These are phyloP conservation scores for Cydia splendana DNA, from an alignment of 1,140 invertebrate species.

Conservation along the genomic window DNA sequence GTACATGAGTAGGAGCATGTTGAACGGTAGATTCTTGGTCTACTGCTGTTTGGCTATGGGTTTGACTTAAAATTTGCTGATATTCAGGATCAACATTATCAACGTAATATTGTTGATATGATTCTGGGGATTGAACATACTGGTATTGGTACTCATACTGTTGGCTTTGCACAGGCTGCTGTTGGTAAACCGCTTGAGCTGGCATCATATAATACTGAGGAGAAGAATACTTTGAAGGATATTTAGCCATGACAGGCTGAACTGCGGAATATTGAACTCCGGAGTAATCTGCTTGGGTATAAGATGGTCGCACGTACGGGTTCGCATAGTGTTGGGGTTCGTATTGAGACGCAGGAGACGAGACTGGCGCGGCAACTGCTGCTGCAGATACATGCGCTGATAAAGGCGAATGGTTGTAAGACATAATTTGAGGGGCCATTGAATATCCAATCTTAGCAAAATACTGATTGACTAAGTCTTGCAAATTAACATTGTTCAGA, in stretches of 20 bases:
- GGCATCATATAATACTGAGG: slow-evolving; percentile 57
- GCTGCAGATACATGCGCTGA: slow-evolving; percentile 34
- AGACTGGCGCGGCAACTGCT: slow-evolving; percentile 33
- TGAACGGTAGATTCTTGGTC: slow-evolving; percentile 29
- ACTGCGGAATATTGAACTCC: slow-evolving; percentile 73
- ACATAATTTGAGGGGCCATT: slow-evolving; percentile 65
- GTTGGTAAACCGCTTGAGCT: slow-evolving; percentile 52
- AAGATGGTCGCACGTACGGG: slow-evolving; percentile 63
- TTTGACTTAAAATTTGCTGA: slow-evolving; percentile 44
- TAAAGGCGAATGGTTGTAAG: slow-evolving; percentile 53
- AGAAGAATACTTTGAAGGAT: slow-evolving; percentile 58
- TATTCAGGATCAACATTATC: slow-evolving; percentile 37
- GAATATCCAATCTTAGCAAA: slow-evolving; percentile 70
- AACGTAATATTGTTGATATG: slow-evolving; percentile 48
- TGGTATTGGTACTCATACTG: slow-evolving; percentile 65
- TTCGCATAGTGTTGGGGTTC: slow-evolving; percentile 64
- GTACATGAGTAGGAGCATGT: slow-evolving; percentile 17
- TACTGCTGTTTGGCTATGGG: slow-evolving; percentile 22
- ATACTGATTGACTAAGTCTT: slow-evolving; percentile 71
- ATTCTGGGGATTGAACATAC: slow-evolving; percentile 55
- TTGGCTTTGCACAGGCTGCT: slow-evolving; percentile 51
- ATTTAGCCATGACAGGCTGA: slow-evolving; percentile 71
- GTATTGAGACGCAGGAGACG: slow-evolving; percentile 40
- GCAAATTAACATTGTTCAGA: slow-evolving; percentile 80
- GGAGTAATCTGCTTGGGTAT: slow-evolving; percentile 68